phyloP scores from a whole-genome alignment of 2,797 vertebrate species.

The Oreochromis mossambicus region DNA sequence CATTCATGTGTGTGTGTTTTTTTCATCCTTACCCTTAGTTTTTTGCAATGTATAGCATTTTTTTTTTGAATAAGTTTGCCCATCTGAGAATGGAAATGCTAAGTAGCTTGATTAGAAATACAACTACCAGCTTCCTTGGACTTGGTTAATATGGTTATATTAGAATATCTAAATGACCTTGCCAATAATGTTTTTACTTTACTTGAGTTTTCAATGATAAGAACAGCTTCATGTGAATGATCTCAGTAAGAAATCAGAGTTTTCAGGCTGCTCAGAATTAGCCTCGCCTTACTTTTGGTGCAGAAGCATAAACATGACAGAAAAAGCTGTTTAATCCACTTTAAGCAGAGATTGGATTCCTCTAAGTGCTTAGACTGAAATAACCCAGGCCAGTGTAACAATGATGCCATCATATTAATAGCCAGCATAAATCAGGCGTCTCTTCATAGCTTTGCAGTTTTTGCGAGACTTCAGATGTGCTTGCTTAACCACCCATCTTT shows the following conservation, averaged over 20 bases:
- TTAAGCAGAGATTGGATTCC: constrained; percentile 28
- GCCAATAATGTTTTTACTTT: neutral
- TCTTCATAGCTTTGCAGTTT: neutral
- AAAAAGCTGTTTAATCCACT: constrained; percentile 50
- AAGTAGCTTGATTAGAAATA: constrained; percentile 48
- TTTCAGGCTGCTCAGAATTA: constrained; percentile 20
- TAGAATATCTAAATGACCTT: neutral
- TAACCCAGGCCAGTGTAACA: constrained; percentile 1
- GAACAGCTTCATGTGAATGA: constrained; percentile 18
- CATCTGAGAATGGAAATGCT: constrained; percentile 37
- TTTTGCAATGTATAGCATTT: constrained; percentile 20
- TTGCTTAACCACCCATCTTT: neutral
- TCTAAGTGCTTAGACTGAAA: constrained; percentile 30
- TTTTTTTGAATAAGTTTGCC: neutral
- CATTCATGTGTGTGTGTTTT: neutral
- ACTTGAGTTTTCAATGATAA: neutral
- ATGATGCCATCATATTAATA: constrained; percentile 22
- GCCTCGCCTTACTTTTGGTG: constrained; percentile 6
- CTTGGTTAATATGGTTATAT: neutral
- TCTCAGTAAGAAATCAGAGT: constrained; percentile 5
- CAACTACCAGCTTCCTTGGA: constrained; percentile 27
- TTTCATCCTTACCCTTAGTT: neutral
- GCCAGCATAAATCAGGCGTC: constrained; percentile 11
- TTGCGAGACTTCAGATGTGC: neutral
- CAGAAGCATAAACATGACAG: constrained; percentile 31